These are phyloP conservation scores for Sebastes ruberrimus DNA, from an alignment of 2,797 vertebrate genomes.

Conservation along the genomic window DNA sequence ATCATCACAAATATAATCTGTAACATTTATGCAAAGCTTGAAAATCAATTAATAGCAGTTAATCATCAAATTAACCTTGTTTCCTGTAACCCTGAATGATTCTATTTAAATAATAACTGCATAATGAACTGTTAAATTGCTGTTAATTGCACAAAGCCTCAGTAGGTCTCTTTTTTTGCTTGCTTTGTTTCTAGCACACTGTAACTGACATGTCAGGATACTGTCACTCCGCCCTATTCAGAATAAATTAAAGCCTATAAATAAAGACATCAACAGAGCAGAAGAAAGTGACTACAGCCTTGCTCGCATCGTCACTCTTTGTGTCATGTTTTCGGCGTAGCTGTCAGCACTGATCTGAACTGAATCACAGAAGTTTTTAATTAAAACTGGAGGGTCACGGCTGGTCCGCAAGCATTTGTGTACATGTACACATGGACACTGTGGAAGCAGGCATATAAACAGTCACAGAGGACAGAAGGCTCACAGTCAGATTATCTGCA, in stretches of 20 bases:
- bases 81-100: neutral
- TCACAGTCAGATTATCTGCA: neutral
- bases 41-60: neutral
- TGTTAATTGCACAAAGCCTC: neutral
- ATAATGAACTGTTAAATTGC: neutral
- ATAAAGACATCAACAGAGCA: neutral
- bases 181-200: neutral
- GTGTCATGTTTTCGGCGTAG: neutral
- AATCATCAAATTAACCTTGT: neutral
- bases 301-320: neutral
- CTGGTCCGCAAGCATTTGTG: neutral
- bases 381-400: neutral
- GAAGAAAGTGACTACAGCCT: neutral
- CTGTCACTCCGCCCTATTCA: neutral
- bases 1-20: neutral
- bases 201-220: neutral
- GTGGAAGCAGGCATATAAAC: neutral
- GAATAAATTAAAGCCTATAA: constrained; percentile 8
- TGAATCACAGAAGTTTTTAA: neutral
- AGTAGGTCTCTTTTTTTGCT: neutral
- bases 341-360: neutral
- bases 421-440: neutral
- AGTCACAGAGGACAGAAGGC: neutral
- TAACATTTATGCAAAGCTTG: neutral
- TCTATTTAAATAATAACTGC: neutral